Percentiles rank a stretch among this genome's conserved stretches.
Evolutionary conservation across 2,113 vertebrate species (phyloP).

Genomic region (Psittacara wagleri): DNA sequence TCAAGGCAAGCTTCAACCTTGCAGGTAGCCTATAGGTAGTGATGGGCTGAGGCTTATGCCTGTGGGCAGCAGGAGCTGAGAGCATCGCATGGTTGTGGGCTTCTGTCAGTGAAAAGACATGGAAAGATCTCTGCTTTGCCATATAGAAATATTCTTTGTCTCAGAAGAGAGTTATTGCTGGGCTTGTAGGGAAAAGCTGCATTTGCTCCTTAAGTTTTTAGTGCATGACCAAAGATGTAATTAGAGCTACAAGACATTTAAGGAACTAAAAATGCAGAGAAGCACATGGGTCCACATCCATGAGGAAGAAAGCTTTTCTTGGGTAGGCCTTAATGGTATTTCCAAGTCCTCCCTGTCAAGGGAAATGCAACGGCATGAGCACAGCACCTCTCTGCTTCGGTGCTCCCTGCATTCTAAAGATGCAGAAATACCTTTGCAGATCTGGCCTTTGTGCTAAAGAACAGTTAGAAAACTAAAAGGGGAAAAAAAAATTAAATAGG

Average conservation of each 20-base stretch:
- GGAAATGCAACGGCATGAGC: neutral
- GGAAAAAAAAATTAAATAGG: neutral
- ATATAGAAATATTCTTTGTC: neutral
- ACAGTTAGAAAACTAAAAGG: neutral
- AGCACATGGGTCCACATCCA: fast-evolving
- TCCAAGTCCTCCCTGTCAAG: neutral
- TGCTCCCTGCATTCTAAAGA: neutral
- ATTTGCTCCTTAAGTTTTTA: neutral
- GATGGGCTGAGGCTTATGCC: fast-evolving
- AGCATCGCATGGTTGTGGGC: neutral
- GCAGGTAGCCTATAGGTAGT: neutral
- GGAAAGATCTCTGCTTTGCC: neutral
- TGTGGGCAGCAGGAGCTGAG: neutral
- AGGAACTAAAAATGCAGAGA: neutral
- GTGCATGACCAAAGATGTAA: neutral
- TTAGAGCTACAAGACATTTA: neutral
- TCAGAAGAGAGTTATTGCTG: neutral
- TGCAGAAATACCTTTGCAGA: neutral
- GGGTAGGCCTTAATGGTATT: neutral
- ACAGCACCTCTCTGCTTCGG: neutral
- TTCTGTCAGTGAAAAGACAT: neutral
- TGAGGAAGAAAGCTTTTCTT: neutral
- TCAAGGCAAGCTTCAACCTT: neutral
- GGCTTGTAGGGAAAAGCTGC: neutral
- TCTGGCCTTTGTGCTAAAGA: neutral